phyloP scores from a whole-genome alignment of 2,797 vertebrate genomes.

The Takifugu rubripes region DNA sequence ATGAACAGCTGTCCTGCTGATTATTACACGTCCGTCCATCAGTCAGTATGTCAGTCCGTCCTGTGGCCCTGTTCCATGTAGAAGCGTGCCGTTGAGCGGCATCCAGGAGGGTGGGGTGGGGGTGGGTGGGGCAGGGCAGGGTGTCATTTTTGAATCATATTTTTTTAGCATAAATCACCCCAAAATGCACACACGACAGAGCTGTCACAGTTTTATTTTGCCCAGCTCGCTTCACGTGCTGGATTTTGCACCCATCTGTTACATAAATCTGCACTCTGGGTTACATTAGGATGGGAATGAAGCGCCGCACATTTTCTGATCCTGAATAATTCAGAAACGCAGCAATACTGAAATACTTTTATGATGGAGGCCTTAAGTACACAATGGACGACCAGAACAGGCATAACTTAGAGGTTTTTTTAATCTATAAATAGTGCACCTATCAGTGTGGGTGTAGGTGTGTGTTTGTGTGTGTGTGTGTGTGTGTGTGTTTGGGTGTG shows the following conservation, averaged over 20 bases:
- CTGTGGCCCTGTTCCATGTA: slow-evolving; percentile 47
- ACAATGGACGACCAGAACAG: slow-evolving; percentile 38
- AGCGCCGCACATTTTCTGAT: slow-evolving; percentile 36
- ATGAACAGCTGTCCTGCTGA: slow-evolving; percentile 42
- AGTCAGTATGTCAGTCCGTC: slow-evolving; percentile 55
- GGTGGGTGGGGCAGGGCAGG: not conserved
- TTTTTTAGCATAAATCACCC: slow-evolving; percentile 9
- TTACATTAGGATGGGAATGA: slow-evolving; percentile 26
- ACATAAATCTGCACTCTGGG: slow-evolving; percentile 49
- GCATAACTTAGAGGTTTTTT: slow-evolving; percentile 24
- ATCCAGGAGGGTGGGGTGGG: not conserved
- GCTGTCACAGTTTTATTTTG: slow-evolving; percentile 9
- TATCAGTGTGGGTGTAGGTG: slow-evolving; percentile 6
- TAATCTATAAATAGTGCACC: too few species aligned
- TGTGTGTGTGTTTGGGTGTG: too few species aligned
- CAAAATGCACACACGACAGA: slow-evolving; percentile 6
- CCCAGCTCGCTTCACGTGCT: slow-evolving; percentile 1
- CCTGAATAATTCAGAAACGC: slow-evolving; percentile 66
- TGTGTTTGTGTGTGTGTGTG: slow-evolving; percentile 6
- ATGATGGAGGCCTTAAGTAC: slow-evolving; percentile 53
- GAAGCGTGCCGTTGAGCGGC: slow-evolving; percentile 12
- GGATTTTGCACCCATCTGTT: slow-evolving; percentile 35
- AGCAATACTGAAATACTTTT: slow-evolving; percentile 61
- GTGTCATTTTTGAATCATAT: slow-evolving; percentile 5
- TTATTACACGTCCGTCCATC: slow-evolving; percentile 23